Evolutionary conservation across 1,140 invertebrate species (phyloP).

Genomic region (Thaumatotibia leucotreta): DNA sequence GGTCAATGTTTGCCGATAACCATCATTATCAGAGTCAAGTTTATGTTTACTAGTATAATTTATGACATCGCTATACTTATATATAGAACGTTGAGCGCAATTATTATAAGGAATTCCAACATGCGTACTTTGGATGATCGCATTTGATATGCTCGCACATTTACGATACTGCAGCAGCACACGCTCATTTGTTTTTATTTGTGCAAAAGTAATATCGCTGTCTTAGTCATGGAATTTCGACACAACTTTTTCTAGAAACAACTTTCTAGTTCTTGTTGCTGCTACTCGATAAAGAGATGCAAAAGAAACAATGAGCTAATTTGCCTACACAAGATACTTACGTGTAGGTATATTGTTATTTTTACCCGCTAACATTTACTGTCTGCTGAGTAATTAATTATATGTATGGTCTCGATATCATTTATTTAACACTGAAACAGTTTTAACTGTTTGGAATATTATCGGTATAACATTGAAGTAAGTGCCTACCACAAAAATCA

Average conservation of each 20-base stretch:
- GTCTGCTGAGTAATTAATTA: not conserved
- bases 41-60: no score
- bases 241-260: conserved; percentile 20
- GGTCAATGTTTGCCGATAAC: conserved; percentile 5
- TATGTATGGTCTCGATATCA: no score
- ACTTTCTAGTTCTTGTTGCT: conserved; percentile 39
- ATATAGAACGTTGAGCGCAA: not conserved
- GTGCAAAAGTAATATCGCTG: not conserved
- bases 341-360: not conserved
- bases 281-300: conserved; percentile 3
- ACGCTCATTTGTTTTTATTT: not conserved
- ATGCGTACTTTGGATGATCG: not conserved
- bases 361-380: not conserved
- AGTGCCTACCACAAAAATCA: no score
- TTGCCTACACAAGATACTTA: not conserved
- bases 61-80: no score
- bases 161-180: not conserved
- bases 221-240: not conserved
- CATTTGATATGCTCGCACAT: not conserved
- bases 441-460: not conserved
- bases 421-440: not conserved
- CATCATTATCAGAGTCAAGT: not conserved
- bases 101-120: not conserved
- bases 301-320: not conserved
- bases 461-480: no score